Evolutionary conservation across 2,113 vertebrate species (phyloP).

Genomic region (Sinocyclocheilus maitianheensis): DNA sequence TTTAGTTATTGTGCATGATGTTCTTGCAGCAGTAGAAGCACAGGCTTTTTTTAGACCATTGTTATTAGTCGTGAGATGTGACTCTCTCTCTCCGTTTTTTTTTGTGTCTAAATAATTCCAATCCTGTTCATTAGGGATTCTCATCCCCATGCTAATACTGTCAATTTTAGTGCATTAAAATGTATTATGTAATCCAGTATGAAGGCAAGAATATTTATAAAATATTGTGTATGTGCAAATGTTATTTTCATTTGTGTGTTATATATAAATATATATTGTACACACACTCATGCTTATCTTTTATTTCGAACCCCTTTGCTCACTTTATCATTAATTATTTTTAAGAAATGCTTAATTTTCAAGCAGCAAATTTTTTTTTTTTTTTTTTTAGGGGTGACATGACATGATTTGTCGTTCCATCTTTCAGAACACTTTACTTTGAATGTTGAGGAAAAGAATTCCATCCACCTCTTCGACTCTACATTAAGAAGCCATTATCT

Average conservation of each 20-base stretch:
- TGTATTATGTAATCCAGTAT: not conserved
- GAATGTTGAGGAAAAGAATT: not conserved
- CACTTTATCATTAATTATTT: not conserved
- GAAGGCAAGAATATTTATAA: not conserved
- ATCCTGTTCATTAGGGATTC: not conserved
- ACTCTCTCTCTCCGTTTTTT: too few species aligned
- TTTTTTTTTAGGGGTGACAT: not conserved
- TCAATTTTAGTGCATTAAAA: not conserved
- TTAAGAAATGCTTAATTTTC: not conserved
- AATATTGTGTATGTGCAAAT: too few species aligned
- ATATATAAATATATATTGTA: too few species aligned
- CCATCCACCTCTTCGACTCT: not conserved
- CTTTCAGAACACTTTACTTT: not conserved
- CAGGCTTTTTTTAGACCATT: not conserved
- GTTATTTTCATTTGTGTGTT: too few species aligned
- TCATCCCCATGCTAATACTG: not conserved
- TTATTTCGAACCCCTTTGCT: too few species aligned
- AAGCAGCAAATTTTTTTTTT: not conserved
- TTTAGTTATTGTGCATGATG: conserved; percentile 21
- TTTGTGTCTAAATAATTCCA: not conserved
- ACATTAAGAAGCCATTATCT: not conserved
- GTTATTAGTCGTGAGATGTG: not conserved
- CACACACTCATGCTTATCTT: too few species aligned
- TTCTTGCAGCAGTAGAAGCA: not conserved
- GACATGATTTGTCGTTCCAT: too few species aligned